Evolutionary conservation across 2,797 vertebrate genomes (phyloP), one percentile per base, ranked within the genome.

Genomic region (Microcaecilia unicolor): DNA sequence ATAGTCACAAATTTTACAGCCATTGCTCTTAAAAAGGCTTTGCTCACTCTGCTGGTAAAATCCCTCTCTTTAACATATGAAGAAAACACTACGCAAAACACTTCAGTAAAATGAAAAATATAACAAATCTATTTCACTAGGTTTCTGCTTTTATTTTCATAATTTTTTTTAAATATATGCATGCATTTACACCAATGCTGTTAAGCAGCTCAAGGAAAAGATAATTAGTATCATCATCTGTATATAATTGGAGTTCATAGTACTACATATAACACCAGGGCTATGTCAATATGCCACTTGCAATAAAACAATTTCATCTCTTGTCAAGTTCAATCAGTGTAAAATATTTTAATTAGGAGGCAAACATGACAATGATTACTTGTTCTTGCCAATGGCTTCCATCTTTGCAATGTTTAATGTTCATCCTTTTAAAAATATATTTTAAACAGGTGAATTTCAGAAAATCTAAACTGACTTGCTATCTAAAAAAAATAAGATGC

Each of bases 271-370:
- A 55, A 23, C 35, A 52, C 34, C 38, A 55, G 21, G 18, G 28
- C 52, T 59, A 29, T 33, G 51, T 28, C 36, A n/a, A n/a, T n/a
- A n/a, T n/a, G n/a, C n/a, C n/a, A 46, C 39, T 47, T 65, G 38
- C 5, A 64, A 37, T 47, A 60, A 40, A 44, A 45, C 57, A 58
- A 50, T 62, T 64, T 57, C 33, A 52, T 58, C n/a, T n/a, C 57
- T 62, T 64, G 55, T 70, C 31, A 44, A 48, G 55, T 32, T 55
- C 58, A 67, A 48, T 53, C 56, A 61, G 29, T 52, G 31, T 35
- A 66, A n/a, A n/a, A 60, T 39, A 61, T 42, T 23, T 44, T 42
- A 65, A 26, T 48, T 62, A 31, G 34, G 40, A 58, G 45, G 18
- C 24, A 51, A 57, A 61, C 36, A 22, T 7, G 12, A 61, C 6